phyloP scores from a whole-genome alignment of 2,888 invertebrate genomes.

The Conistra vaccinii region DNA sequence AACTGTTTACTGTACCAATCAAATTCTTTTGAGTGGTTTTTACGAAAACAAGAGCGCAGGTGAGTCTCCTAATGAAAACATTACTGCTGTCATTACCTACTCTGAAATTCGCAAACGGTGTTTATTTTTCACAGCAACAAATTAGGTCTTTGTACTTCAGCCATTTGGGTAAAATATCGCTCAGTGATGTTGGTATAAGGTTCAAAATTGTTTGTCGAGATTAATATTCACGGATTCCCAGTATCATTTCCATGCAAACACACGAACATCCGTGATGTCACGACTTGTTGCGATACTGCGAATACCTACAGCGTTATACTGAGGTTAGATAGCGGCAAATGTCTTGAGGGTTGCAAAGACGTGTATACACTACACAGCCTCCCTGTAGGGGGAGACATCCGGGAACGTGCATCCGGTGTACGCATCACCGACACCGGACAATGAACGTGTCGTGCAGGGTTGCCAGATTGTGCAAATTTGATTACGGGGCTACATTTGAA shows the following conservation, averaged over 20 bases:
- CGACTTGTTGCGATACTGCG: constrained; percentile 60
- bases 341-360: constrained; percentile 63
- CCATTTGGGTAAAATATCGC: constrained; percentile 21
- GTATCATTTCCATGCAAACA: constrained; percentile 50
- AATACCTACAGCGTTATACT: constrained; percentile 38
- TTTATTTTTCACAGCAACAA: constrained; percentile 53
- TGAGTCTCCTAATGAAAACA: constrained; percentile 55
- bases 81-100: constrained; percentile 51
- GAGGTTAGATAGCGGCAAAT: constrained; percentile 63
- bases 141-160: constrained; percentile 33
- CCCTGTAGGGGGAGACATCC: constrained; percentile 61
- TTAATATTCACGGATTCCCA: constrained; percentile 44
- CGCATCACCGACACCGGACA: constrained; percentile 67
- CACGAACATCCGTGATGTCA: constrained; percentile 57
- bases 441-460: constrained; percentile 60
- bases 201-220: constrained; percentile 37
- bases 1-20: constrained; percentile 8
- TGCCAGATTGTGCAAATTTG: constrained; percentile 68
- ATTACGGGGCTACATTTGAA: constrained; percentile 61
- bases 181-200: constrained; percentile 16
- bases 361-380: constrained; percentile 49
- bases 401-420: constrained; percentile 66
- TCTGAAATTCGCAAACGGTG: constrained; percentile 41
- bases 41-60: constrained; percentile 46
- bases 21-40: constrained; percentile 37